phyloP scores from a whole-genome alignment of 2,113 vertebrate species.

The Typhlomys cinereus region DNA sequence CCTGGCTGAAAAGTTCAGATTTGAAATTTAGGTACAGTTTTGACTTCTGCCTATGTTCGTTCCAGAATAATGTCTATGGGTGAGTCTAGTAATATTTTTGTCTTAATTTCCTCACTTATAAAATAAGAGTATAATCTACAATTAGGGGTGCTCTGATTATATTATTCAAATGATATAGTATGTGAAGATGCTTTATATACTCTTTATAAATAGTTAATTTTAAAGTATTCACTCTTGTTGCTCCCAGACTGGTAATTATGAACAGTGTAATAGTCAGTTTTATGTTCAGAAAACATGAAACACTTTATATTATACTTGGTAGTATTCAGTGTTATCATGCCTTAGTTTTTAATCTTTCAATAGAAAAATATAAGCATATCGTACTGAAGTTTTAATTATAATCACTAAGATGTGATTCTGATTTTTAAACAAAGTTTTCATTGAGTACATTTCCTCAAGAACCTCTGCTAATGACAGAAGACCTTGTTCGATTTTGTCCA shows the following conservation, averaged over 20 bases:
- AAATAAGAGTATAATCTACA: conserved; percentile 10
- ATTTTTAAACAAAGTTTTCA: conserved; percentile 22
- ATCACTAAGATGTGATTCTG: not conserved
- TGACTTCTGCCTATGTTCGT: conserved; percentile 45
- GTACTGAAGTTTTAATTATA: not conserved
- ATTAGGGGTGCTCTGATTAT: not conserved
- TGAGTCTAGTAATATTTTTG: not conserved
- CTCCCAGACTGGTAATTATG: not conserved
- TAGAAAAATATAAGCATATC: not conserved
- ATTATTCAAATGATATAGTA: not conserved
- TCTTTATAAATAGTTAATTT: not conserved
- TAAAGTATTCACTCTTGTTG: not conserved
- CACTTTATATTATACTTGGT: not conserved
- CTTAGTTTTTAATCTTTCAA: not conserved
- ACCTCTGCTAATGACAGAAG: not conserved
- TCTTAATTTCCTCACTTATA: not conserved
- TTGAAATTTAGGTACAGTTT: conserved; percentile 48
- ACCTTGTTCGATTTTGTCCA: too few relatives aligned
- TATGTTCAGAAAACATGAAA: not conserved
- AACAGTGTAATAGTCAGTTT: not conserved
- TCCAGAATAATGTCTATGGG: not conserved
- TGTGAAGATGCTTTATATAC: not conserved
- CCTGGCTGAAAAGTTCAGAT: not conserved
- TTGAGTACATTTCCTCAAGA: not conserved
- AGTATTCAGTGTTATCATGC: not conserved